A percentile compares a stretch with the other conserved stretches of the same genome.
Evolutionary conservation across 2,113 vertebrate genomes (phyloP).

Genomic region (Oxyruncus cristatus): DNA sequence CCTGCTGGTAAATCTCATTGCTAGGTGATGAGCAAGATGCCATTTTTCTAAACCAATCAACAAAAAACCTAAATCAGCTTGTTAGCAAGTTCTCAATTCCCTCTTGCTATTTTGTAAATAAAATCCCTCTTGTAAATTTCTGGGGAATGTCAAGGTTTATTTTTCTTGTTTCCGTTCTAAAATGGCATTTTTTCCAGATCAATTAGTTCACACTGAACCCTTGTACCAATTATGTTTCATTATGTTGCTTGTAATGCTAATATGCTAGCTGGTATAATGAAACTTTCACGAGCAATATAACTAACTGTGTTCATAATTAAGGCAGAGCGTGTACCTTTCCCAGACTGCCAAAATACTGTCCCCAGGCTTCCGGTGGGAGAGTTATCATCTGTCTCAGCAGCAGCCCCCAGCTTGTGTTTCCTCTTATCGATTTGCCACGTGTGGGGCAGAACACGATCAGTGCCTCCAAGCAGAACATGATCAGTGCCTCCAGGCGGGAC

Average conservation of each 20-base stretch:
- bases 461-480: not conserved
- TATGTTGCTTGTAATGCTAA: slow-evolving; percentile 12
- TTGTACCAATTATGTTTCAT: not conserved
- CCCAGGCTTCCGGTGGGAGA: not conserved
- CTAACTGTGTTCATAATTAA: not conserved
- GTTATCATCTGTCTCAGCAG: not conserved
- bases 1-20: not conserved
- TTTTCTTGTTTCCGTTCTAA: not conserved
- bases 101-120: not conserved
- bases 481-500: not conserved
- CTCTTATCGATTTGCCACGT: rapidly evolving
- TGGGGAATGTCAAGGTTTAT: not conserved
- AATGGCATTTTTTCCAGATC: not conserved
- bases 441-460: not conserved
- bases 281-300: not conserved
- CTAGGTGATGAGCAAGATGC: not conserved
- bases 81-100: not conserved
- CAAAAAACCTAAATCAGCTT: not conserved
- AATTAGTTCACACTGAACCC: not conserved
- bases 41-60: not conserved
- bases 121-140: not conserved
- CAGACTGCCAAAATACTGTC: not conserved
- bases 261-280: not conserved
- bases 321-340: not conserved
- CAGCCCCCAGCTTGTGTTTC: not conserved